Evolutionary conservation across 1,140 invertebrate species (phyloP), one percentile per base, ranked within the genome.

Genomic region (Papilio aristodemus): DNA sequence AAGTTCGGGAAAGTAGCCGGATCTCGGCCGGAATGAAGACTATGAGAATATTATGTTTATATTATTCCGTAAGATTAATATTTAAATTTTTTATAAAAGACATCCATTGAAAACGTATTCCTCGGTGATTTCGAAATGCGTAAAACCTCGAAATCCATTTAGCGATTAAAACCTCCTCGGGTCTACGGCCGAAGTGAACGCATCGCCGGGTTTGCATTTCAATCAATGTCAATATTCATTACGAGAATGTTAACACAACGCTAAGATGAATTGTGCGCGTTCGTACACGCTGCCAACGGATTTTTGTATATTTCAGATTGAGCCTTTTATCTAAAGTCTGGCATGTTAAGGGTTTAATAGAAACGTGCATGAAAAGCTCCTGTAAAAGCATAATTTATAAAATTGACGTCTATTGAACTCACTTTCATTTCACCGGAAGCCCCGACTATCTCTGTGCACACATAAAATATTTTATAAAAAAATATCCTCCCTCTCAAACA

Each of bases 151-250:
- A 69, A 74, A 77, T 77, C 75, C 78, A 79, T 79, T 79, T 77
- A 77, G 73, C 75, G 75, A 79, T 79, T 79, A 79, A 79, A 77
- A 72, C 71, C 73, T 75, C 73, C 73, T 71, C 72, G 64, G 72
- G 70, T 72, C 71, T 72, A 59, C 71, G 60, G 58, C 37, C 43
- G 67, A 62, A 67, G 67, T 71, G 71, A 64, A 76, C 68, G 76
- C 74, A 74, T 71, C 74, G 73, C 67, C 73, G 74, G 68, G 68
- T 79, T 71, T 84, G 74, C 81, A 77, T 84, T 84, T 76, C 77
- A 83, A 83, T 85, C 79, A 82, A 74, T 77, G 77, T 82, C 80
- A 77, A 84, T 83, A 81, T 83, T 84, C 78, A 81, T 81, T 85
- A 82, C 74, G 73, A 66, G 71, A 77, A 67, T 71, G 76, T 75